A percentile compares a stretch with the other conserved stretches of the same genome.
phyloP scores from a whole-genome alignment of 2,888 invertebrate species.

The Selenia dentaria region DNA sequence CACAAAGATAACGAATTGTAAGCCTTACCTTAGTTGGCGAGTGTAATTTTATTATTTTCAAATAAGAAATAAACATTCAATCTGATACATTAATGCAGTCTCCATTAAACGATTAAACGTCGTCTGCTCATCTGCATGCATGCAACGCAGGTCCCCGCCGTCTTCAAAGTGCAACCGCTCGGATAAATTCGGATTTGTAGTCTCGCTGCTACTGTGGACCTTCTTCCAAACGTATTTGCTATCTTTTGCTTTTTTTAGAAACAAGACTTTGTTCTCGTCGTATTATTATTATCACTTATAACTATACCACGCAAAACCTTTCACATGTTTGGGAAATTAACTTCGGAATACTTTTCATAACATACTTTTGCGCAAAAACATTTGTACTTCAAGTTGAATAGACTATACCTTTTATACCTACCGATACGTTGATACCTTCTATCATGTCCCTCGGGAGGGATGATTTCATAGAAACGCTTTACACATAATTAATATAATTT shows the following conservation, averaged over 20 bases:
- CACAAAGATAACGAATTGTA: conserved; percentile 36
- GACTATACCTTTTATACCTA: no score
- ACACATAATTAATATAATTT: no score
- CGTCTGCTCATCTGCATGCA: conserved; percentile 76
- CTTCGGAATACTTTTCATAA: no score
- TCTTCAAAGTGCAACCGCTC: conserved; percentile 70
- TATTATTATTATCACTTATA: no score
- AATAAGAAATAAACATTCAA: conserved; percentile 60
- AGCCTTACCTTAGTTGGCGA: conserved; percentile 34
- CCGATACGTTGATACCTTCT: no score
- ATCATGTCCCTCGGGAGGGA: no score
- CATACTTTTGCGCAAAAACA: no score
- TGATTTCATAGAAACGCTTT: no score
- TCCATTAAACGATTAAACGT: conserved; percentile 77
- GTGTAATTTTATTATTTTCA: conserved; percentile 43
- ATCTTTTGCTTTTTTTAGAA: conserved; percentile 3
- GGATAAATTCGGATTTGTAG: conserved; percentile 69
- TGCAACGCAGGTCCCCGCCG: conserved; percentile 56
- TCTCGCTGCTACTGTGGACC: conserved; percentile 37
- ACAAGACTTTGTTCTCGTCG: no score
- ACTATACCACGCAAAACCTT: no score
- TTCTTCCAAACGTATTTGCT: conserved; percentile 44
- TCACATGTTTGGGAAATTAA: no score
- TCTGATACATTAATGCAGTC: conserved; percentile 74
- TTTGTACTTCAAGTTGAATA: no score